Percentiles rank a stretch among this genome's conserved stretches.
phyloP scores from a whole-genome alignment of 2,113 vertebrate species.

The Psittacara wagleri region DNA sequence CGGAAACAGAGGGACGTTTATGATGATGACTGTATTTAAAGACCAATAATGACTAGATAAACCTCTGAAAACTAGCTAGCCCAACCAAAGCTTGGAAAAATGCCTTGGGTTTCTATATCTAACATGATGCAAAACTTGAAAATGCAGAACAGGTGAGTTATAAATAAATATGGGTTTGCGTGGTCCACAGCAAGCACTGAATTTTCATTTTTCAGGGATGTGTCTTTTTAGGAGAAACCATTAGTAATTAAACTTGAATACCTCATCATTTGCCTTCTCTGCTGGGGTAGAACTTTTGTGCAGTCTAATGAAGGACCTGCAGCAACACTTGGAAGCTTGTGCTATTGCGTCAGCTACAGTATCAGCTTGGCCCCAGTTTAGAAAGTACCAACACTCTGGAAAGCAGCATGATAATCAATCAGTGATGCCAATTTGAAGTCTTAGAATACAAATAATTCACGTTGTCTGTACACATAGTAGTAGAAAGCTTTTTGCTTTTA shows the following conservation, averaged over 20 bases:
- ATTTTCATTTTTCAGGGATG: background rate
- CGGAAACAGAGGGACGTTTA: conserved; percentile 82
- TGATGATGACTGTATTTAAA: conserved; percentile 86
- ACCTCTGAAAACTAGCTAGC: conserved; percentile 74
- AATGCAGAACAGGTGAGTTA: background rate
- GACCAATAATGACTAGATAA: conserved; percentile 82
- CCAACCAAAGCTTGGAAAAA: background rate
- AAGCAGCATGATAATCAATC: background rate
- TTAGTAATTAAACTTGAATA: background rate
- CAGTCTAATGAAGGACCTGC: background rate
- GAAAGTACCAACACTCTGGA: background rate
- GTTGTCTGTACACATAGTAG: background rate
- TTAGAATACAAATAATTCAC: background rate
- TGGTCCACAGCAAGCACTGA: background rate
- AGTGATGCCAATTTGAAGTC: background rate
- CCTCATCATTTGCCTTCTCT: background rate
- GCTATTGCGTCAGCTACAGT: background rate
- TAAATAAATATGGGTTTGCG: background rate
- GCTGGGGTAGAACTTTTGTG: background rate
- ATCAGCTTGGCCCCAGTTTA: background rate
- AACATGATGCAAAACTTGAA: background rate
- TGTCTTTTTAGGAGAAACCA: background rate
- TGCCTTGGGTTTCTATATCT: background rate
- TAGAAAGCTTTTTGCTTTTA: background rate
- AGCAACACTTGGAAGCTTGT: background rate